Evolutionary conservation across 2,113 vertebrate species (phyloP).

Genomic region (Pao palembangensis): DNA sequence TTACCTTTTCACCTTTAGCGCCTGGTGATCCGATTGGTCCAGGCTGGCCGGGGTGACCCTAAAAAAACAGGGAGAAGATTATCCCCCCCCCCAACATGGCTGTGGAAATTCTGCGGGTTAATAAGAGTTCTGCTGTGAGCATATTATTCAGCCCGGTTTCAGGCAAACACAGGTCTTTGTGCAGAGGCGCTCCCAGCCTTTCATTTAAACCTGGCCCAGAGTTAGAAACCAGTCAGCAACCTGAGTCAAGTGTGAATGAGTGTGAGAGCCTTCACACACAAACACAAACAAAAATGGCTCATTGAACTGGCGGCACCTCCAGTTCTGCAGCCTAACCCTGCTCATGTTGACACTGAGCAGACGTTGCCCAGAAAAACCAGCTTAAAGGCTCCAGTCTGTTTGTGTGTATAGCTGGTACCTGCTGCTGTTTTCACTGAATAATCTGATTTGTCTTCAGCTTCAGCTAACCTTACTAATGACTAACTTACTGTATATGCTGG

Average conservation of each 20-base stretch:
- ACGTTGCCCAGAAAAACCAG: conserved; percentile 3
- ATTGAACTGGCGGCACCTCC: conserved; percentile 25
- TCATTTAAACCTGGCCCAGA: conserved; percentile 30
- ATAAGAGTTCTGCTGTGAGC: conserved; percentile 21
- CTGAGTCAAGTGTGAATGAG: conserved; percentile 10
- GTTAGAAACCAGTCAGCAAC: conserved; percentile 39
- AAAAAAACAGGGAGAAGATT: conserved; percentile 28
- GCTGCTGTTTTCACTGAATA: no score
- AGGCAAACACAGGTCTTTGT: conserved; percentile 27
- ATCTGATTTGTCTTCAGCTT: no score
- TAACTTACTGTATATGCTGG: no score
- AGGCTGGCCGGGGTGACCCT: conserved; percentile 86
- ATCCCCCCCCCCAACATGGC: not conserved
- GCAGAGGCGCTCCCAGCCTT: conserved; percentile 4
- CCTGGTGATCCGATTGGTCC: conserved; percentile 84
- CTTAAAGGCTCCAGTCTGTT: not conserved
- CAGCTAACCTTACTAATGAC: no score
- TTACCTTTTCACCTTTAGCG: conserved; percentile 97
- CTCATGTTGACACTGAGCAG: conserved; percentile 1
- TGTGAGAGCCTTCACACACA: conserved; percentile 8
- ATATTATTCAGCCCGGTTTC: conserved; percentile 28
- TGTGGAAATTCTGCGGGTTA: conserved; percentile 11
- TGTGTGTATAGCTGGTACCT: no score
- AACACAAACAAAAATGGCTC: not conserved
- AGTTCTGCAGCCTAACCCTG: conserved; percentile 23